A percentile compares a stretch with the other conserved stretches of the same genome.
Conservation (phyloP, 2,797 vertebrate genomes). For the Catharus ustulatus region DNA sequence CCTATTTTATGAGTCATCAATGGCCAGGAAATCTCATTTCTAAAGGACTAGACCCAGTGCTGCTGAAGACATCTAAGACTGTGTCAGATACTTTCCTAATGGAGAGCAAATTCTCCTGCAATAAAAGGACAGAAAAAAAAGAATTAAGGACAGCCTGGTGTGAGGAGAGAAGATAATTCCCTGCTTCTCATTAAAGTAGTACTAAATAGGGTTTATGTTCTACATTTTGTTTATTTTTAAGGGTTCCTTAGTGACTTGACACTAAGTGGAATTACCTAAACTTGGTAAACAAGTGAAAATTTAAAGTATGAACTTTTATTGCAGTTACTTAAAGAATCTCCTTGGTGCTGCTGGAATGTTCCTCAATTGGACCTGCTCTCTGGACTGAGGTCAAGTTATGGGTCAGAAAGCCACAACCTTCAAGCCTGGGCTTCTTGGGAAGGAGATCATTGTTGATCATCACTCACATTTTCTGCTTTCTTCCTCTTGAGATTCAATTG, state of each 20-base stretch:
- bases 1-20: not conserved
- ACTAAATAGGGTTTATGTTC: not conserved
- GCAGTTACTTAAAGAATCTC: not conserved
- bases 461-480: not conserved
- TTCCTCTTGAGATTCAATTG: not conserved
- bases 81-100: not conserved
- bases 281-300: not conserved
- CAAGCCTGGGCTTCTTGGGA: not conserved
- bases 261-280: not conserved
- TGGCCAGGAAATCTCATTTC: not conserved
- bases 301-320: not conserved
- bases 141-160: not conserved
- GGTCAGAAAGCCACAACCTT: not conserved
- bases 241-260: not conserved
- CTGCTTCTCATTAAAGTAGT: not conserved
- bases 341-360: not conserved
- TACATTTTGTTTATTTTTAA: not conserved
- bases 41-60: not conserved
- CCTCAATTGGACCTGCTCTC: not conserved
- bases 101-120: not conserved
- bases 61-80: not conserved
- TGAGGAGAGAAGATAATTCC: not conserved
- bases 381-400: rapidly evolving
- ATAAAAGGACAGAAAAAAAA: not conserved
- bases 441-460: not conserved